A percentile compares a stretch with the other conserved stretches of the same genome.
Conservation (phyloP, 2,797 vertebrate species). For the Schizothorax lantsangensis region DNA sequence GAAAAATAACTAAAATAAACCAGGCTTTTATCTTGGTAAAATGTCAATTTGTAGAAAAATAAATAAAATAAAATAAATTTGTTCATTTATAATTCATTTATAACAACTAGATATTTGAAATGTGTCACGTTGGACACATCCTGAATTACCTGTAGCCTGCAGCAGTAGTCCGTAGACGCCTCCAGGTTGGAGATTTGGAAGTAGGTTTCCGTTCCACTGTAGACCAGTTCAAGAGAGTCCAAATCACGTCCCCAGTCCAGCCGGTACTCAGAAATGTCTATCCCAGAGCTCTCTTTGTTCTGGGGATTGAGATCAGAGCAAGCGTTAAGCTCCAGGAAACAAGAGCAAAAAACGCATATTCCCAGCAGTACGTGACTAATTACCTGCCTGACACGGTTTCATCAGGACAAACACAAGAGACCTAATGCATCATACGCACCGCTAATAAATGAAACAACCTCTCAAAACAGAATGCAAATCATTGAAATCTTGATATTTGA, state of each 20-base stretch:
- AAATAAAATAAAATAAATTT: neutral
- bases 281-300: conserved; percentile 91
- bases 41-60: neutral
- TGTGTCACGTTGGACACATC: neutral
- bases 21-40: neutral
- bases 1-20: neutral
- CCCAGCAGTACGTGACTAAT: conserved; percentile 4
- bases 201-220: conserved; percentile 85
- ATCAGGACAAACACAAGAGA: conserved; percentile 16
- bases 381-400: conserved; percentile 24
- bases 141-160: conserved; percentile 87
- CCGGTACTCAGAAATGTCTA: conserved; percentile 94
- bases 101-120: neutral
- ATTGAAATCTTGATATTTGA: neutral
- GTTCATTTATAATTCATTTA: neutral
- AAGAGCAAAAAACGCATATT: conserved; percentile 24
- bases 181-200: conserved; percentile 88
- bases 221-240: conserved; percentile 87
- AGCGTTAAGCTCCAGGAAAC: conserved; percentile 47
- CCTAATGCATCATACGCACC: neutral
- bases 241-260: conserved; percentile 92
- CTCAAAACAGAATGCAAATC: conserved; percentile 6
- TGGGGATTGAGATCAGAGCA: conserved; percentile 66
- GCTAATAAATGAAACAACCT: neutral
- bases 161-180: conserved; percentile 90